Conservation (phyloP, 1,140 invertebrate species). For the Hylaeus anthracinus region DNA sequence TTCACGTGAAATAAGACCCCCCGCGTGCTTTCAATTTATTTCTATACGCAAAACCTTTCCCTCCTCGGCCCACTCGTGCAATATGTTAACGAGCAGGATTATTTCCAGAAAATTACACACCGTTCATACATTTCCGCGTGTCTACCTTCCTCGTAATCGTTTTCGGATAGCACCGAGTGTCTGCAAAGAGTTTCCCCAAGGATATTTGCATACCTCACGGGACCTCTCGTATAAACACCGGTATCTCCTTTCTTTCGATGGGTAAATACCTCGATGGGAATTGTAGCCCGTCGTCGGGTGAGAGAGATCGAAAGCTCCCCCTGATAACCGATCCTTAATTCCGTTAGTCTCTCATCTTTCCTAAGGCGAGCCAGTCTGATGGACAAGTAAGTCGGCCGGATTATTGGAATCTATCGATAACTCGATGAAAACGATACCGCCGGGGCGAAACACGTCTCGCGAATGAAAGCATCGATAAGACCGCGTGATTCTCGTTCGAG, state of each 20-base stretch:
- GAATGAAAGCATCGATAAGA: neutral
- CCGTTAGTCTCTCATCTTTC: constrained; percentile 34
- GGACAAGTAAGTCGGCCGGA: neutral
- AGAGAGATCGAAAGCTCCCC: constrained; percentile 9
- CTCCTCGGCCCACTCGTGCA: neutral
- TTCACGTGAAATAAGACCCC: too few relatives aligned
- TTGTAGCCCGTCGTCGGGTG: constrained; percentile 1
- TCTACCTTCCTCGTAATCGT: constrained; percentile 50
- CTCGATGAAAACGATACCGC: neutral
- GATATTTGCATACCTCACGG: constrained; percentile 57
- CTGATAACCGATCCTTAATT: constrained; percentile 49
- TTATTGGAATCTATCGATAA: neutral
- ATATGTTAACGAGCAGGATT: constrained; percentile 33
- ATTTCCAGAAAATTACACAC: constrained; percentile 29
- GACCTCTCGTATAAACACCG: constrained; percentile 51
- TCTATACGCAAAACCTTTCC: too few relatives aligned
- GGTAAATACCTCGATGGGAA: constrained; percentile 46
- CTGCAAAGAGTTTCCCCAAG: constrained; percentile 35
- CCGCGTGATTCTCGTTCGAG: too few relatives aligned
- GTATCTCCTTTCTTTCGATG: constrained; percentile 51
- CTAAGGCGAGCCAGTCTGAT: too few relatives aligned
- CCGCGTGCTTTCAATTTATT: too few relatives aligned
- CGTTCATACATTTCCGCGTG: constrained; percentile 15
- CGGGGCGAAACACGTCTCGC: neutral
- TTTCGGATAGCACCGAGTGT: constrained; percentile 52